Evolutionary conservation across 2,888 invertebrate species (phyloP).

Genomic region (Embidobia sp.): DNA sequence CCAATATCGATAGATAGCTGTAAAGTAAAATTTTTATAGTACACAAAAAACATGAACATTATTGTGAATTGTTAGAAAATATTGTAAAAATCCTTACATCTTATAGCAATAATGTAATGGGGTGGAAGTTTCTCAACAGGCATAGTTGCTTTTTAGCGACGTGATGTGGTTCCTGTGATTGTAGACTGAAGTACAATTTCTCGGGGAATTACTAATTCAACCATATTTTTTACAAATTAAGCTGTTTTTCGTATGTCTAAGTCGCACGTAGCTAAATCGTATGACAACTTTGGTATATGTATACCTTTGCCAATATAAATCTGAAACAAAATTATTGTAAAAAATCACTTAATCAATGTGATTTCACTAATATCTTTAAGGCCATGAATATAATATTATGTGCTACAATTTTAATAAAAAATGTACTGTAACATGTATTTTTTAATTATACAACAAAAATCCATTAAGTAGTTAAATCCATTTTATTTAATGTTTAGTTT

Average conservation of each 20-base stretch:
- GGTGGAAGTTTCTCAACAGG: constrained; percentile 5
- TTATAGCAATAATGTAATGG: constrained; percentile 7
- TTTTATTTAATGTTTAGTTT: no score
- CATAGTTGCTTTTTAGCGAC: constrained; percentile 1
- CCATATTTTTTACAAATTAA: constrained; percentile 10
- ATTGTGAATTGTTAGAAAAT: no score
- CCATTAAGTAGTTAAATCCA: no score
- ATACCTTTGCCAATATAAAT: constrained; percentile 26
- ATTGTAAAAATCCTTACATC: constrained; percentile 3
- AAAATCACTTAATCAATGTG: no score
- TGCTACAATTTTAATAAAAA: no score
- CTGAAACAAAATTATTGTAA: constrained; percentile 7
- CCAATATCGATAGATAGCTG: not conserved
- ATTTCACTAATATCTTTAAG: no score
- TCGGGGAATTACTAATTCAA: constrained; percentile 21
- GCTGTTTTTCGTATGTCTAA: not conserved
- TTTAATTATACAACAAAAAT: no score
- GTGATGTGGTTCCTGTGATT: constrained; percentile 6
- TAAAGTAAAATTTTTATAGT: not conserved
- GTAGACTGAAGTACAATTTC: constrained; percentile 19
- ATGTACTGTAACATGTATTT: no score
- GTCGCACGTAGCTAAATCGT: constrained; percentile 16
- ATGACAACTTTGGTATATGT: constrained; percentile 10
- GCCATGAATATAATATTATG: no score
- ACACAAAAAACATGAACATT: no score